Conservation (phyloP, 2,797 vertebrate species). For the Clarias fuscus region DNA sequence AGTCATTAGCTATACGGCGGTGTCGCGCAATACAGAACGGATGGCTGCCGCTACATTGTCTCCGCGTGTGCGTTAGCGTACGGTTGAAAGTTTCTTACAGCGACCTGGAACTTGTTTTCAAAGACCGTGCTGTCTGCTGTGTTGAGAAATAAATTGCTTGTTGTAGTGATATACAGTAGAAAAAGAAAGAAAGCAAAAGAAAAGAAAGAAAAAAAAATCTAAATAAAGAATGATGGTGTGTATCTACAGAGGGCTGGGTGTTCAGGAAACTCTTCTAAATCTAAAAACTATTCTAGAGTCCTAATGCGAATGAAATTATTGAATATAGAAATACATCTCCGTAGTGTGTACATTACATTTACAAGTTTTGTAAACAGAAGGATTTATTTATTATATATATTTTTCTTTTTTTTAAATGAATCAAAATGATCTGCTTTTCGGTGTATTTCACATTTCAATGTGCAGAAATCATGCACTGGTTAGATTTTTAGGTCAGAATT, state of each 20-base stretch:
- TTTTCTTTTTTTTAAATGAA: not conserved
- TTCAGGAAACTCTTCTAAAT: not conserved
- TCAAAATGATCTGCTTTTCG: not conserved
- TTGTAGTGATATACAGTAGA: not conserved
- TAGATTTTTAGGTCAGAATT: not conserved
- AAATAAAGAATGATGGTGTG: not conserved
- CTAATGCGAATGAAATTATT: not conserved
- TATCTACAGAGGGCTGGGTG: not conserved
- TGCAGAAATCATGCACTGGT: no score
- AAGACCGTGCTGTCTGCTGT: not conserved
- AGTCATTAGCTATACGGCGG: constrained; percentile 9
- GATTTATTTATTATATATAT: no score
- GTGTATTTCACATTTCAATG: not conserved
- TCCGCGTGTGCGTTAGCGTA: not conserved
- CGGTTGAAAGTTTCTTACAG: not conserved
- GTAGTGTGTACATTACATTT: no score
- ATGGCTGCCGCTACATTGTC: constrained; percentile 14
- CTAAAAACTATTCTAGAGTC: not conserved
- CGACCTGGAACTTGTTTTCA: not conserved
- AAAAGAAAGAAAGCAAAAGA: not conserved
- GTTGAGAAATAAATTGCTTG: not conserved
- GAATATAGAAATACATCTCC: not conserved
- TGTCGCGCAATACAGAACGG: constrained; percentile 4
- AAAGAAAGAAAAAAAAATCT: not conserved
- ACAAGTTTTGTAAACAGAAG: no score